These are phyloP conservation scores for Raja brachyura DNA, from an alignment of 2,113 vertebrate genomes.

Conservation along the genomic window DNA sequence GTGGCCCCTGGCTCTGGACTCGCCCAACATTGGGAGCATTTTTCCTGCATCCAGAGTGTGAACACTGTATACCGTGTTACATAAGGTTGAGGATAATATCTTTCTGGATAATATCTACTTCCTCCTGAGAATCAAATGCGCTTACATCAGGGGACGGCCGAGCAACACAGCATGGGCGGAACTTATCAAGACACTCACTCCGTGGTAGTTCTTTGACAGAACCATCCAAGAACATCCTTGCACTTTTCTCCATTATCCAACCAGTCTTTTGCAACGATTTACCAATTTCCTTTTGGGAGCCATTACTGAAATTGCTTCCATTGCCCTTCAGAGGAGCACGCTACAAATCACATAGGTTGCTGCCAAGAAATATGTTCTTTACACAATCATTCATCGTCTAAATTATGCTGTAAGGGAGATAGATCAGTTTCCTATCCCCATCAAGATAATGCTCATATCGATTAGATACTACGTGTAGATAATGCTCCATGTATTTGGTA, in stretches of 20 bases:
- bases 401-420: background rate
- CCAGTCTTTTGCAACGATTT: too few relatives aligned
- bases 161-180: background rate
- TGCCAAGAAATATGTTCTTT: background rate
- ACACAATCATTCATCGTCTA: background rate
- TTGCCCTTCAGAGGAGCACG: too few relatives aligned
- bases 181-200: too few relatives aligned
- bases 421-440: background rate
- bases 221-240: too few relatives aligned
- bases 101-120: background rate
- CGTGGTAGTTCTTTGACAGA: too few relatives aligned
- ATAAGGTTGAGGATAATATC: background rate
- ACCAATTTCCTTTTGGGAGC: too few relatives aligned
- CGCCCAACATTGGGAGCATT: too few relatives aligned
- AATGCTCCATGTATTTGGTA: background rate
- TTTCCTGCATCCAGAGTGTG: too few relatives aligned
- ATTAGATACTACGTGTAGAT: background rate
- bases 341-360: too few relatives aligned
- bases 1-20: too few relatives aligned
- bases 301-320: too few relatives aligned
- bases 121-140: background rate
- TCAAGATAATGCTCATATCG: background rate
- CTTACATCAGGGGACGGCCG: background rate
- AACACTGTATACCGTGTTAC: background rate
- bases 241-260: too few relatives aligned